Evolutionary conservation across 2,113 vertebrate genomes (phyloP), one percentile per base, ranked within the genome.

Genomic region (Caracal caracal): DNA sequence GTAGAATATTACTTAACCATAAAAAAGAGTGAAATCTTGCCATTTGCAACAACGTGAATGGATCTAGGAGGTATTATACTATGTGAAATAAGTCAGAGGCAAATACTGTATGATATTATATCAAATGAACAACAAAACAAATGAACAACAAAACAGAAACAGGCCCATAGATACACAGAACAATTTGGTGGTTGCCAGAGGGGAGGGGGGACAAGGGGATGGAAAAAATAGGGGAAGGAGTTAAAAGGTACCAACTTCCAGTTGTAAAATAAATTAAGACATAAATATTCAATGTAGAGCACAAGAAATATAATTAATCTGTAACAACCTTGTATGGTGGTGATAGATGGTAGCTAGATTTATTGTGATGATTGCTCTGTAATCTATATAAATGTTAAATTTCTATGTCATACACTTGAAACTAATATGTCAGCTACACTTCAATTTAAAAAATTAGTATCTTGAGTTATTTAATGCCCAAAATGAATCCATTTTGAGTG

Each of bases 401-500:
- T n/a, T 68, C 65, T 68, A 1, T n/a, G 65, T n/a, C 8, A 8
- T n/a, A 68, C 17, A 70, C 65, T 19, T 35, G 66, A 17, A 68
- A 35, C 33, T 70, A 70, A 70, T 35, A n/a, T 70, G n/a, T 70
- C 66, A 35, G 4, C 66, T n/a, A 35, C 17, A 35, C n/a, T 70
- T 70, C 66, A 70, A 5, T 70, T 73, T 26, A 3, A 68, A 51
- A 85, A 92, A 53, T 56, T 40, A 92, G 37, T 70, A 19, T 35
- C n/a, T 70, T 95, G 78, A 51, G 37, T 88, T 88, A 81, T 73
- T 90, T 76, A 66, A 73, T 93, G 78, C 3, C 35, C 65, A 88
- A 82, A 47, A 84, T 35, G 92, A 11, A 90, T 92, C n/a, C 20
- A 78, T 92, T 94, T 90, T 91, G 51, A 88, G 10, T 56, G 24